Conservation (phyloP, 23 tunicate genomes). For the Trididemnum miniatum region DNA sequence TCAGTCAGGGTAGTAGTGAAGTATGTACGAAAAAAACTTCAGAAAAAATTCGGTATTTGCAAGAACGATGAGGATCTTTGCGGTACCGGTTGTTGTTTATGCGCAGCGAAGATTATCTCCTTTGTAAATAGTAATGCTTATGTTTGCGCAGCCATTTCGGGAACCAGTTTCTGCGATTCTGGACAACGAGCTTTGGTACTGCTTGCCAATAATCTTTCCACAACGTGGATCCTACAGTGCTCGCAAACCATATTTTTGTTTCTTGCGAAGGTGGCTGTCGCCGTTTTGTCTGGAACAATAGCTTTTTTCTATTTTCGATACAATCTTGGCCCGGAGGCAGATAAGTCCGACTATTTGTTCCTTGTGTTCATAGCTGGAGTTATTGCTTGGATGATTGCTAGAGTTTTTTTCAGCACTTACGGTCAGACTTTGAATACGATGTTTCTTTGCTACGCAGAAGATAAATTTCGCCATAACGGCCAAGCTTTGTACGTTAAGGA, state of each 20-base stretch:
- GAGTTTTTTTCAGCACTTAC: conserved; percentile 59
- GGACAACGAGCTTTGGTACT: conserved; percentile 52
- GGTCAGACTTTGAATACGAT: conserved; percentile 65
- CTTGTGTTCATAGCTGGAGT: conserved; percentile 34
- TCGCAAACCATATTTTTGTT: conserved; percentile 50
- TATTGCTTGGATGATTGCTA: conserved; percentile 46
- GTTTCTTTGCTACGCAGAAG: conserved; percentile 82
- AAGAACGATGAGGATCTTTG: too few relatives aligned
- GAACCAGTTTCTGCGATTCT: conserved; percentile 52
- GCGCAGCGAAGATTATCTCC: conserved; percentile 49
- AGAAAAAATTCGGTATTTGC: too few relatives aligned
- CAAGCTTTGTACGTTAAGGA: too few relatives aligned
- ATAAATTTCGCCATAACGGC: conserved; percentile 64
- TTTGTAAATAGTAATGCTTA: conserved; percentile 81
- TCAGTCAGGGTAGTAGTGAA: background rate
- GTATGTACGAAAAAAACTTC: background rate
- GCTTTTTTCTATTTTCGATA: conserved; percentile 25
- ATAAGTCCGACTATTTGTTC: conserved; percentile 9
- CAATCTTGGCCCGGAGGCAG: conserved; percentile 19
- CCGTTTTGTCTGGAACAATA: conserved; percentile 11
- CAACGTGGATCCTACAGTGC: conserved; percentile 54
- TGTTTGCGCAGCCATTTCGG: conserved; percentile 74
- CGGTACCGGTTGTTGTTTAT: too few relatives aligned
- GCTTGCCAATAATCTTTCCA: conserved; percentile 44
- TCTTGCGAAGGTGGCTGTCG: conserved; percentile 56